Base-by-base conservation (phyloP, 2,797 vertebrate genomes). In the Threskiornis aethiopicus region DNA sequence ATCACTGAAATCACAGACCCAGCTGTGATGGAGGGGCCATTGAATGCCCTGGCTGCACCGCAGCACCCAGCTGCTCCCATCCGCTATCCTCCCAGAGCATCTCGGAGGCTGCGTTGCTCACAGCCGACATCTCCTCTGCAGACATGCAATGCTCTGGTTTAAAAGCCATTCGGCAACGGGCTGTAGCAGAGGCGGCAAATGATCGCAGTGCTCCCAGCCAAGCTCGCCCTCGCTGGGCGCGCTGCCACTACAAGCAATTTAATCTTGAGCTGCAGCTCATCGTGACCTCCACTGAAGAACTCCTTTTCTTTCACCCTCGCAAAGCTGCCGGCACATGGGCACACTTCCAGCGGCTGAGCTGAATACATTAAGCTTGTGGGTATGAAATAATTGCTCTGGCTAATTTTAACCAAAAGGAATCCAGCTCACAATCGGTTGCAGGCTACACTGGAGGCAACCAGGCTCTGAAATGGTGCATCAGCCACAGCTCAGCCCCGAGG, bases 341-440 rank as follows among this genome's bases (percentile, higher is more conserved):
- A 41, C 25, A 1, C 41, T 88, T 94, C 95, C 95, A 97, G 87
- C 15, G 13, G 73, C 81, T 64, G 61, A 92, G 91, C 92, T 55
- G 85, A 94, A 87, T 52, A 46, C 69, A 61, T 59, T 61, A 26
- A 85, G 79, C 81, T 94, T 28, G 87, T 84, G 85, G 84, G 86
- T 69, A 84, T 51, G 82, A 90, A 94, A 95, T 93, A 94, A 96
- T 93, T 91, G 80, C 89, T 76, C 87, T 3, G 42, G 87, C 96
- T 97, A 94, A 96, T 97, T 97, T 97, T 97, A 97, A 91, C 94
- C 87, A 49, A 79, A 87, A 92, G 82, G 77, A 94, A 96, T 93
- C 77, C 47, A 85, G 78, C 75, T 91, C 25, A 1, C 41, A 61
- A 37, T 70, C 6, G 1, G 35, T 37, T 61, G 18, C 33, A 49